Evolutionary conservation across 2,113 vertebrate genomes (phyloP).

Genomic region (Ciconia stormi): DNA sequence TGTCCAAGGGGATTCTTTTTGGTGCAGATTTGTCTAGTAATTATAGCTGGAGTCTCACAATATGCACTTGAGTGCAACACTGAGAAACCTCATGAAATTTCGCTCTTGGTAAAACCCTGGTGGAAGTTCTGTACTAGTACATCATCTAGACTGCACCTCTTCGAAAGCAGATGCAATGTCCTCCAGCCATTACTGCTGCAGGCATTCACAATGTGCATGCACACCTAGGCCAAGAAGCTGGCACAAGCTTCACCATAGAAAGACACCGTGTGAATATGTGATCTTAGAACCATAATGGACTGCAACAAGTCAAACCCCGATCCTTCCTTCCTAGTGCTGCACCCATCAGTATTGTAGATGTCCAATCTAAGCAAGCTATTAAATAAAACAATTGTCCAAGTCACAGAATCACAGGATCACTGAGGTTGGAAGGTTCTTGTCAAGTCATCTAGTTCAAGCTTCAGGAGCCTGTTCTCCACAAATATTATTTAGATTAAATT

Average conservation of each 20-base stretch:
- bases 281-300: background rate
- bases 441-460: background rate
- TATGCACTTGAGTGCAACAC: too few species aligned
- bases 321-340: background rate
- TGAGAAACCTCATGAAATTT: background rate
- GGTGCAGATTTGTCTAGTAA: background rate
- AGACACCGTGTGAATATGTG: background rate
- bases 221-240: background rate
- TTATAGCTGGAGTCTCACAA: background rate
- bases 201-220: background rate
- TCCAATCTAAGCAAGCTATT: background rate
- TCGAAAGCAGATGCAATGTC: background rate
- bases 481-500: background rate
- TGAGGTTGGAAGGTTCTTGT: background rate
- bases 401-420: background rate
- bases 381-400: background rate
- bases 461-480: background rate
- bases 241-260: background rate
- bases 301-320: background rate
- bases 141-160: background rate
- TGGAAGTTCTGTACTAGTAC: background rate
- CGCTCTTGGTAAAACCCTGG: background rate
- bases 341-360: background rate
- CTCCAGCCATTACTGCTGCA: background rate
- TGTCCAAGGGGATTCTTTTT: background rate